Evolutionary conservation across 2,888 invertebrate genomes (phyloP), one percentile per base, ranked within the genome.

Genomic region (Caenorhabditis sp.): DNA sequence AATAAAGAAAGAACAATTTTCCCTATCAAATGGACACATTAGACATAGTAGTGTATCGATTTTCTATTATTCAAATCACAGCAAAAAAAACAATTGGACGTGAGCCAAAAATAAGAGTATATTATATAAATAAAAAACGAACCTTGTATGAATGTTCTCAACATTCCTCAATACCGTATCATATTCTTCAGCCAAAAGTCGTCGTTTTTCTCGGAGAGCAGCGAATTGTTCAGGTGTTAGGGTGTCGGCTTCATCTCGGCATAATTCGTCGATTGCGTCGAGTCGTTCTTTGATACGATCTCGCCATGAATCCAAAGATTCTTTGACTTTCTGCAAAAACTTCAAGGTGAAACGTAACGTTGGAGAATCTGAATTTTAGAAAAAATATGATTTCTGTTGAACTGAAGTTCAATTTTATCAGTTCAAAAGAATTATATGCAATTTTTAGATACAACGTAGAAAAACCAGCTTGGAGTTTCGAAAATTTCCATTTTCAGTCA

Each of bases 211-310:
- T 54, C 80, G 63, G 25, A 95, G 90, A 26, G 93, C 92, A 38
- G 93, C 92, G 43, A 95, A 92, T 91, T 95, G 95, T 82, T 95
- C 95, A 77, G 93, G 93, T 4, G 95, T 94, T 7, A 96, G 90
- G n/a, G 94, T 93, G 84, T 95, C 95, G 38, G 93, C 93, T 0
- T 94, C 95, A 12, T 79, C 76, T 3, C 64, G 53, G n/a, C 80
- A 82, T 20, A 82, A 60, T n/a, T 68, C 62, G 52, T 82, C 82
- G 21, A 78, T 79, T n/a, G 70, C 77, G 27, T 80, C 79, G 52
- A 82, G 64, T 26, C 79, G 66, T 26, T 66, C 67, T 27, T 74
- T 73, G 57, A 82, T 76, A 21, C 70, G 62, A 27, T 74, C 79
- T 43, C 77, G 57, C 78, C 78, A 82, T n/a, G 68, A 54, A 70